Conservation (phyloP, 2,888 invertebrate genomes). For the Muschampia plurimacula region DNA sequence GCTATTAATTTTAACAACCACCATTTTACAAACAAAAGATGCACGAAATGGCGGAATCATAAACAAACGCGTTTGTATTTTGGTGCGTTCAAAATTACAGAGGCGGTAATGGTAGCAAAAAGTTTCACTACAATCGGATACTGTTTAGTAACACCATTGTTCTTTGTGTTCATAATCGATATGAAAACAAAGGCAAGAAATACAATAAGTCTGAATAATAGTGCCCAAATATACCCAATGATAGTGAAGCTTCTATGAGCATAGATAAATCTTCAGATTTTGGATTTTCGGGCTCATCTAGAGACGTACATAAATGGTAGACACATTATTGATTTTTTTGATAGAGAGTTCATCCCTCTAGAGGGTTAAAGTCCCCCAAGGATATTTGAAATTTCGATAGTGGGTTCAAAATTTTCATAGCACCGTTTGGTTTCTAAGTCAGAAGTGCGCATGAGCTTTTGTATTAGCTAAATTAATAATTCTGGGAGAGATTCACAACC, state of each 20-base stretch:
- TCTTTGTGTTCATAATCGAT: conserved; percentile 48
- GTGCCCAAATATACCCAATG: conserved; percentile 17
- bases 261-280: background rate
- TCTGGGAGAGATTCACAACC: no score
- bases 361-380: no score
- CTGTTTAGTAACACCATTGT: conserved; percentile 47
- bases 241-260: conserved; percentile 16
- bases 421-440: no score
- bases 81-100: conserved; percentile 29
- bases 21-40: conserved; percentile 33
- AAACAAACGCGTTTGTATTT: conserved; percentile 27
- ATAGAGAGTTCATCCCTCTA: no score
- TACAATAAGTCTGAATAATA: conserved; percentile 40
- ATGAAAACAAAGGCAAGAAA: conserved; percentile 48
- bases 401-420: no score
- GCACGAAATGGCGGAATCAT: conserved; percentile 27
- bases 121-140: conserved; percentile 39
- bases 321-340: no score
- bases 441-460: no score
- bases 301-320: no score
- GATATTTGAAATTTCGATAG: no score
- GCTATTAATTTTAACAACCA: conserved; percentile 25
- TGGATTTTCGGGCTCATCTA: no score
- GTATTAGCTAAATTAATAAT: no score
- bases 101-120: conserved; percentile 41